Evolutionary conservation across 2,888 invertebrate genomes (phyloP).

Genomic region (Deroplatys truncata): DNA sequence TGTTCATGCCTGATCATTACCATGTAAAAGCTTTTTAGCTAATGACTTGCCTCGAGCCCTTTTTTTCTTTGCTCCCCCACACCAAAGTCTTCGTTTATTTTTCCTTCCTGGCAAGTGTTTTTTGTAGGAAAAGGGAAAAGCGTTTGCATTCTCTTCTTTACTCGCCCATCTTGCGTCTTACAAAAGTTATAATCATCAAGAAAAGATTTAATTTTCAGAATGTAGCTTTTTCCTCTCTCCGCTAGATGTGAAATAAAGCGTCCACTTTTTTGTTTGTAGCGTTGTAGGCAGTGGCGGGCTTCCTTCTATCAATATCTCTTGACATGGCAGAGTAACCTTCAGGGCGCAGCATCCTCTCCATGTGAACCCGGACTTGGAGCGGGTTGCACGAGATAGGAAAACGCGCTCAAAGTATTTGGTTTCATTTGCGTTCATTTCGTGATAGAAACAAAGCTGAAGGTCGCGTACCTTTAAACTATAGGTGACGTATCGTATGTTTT

Average conservation of each 20-base stretch:
- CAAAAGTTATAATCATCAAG: not conserved
- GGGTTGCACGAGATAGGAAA: too few relatives aligned
- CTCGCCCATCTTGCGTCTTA: not conserved
- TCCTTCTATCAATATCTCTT: not conserved
- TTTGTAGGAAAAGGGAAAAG: not conserved
- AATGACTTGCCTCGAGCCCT: not conserved
- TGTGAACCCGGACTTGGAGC: too few relatives aligned
- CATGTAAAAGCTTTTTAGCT: conserved; percentile 8
- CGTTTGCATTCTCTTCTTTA: not conserved
- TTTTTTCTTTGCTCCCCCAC: not conserved
- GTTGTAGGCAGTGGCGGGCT: not conserved
- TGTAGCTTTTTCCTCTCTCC: not conserved
- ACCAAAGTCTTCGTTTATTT: not conserved
- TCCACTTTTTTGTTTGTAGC: not conserved
- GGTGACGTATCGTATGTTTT: too few relatives aligned
- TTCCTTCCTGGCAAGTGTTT: not conserved
- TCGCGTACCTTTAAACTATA: too few relatives aligned
- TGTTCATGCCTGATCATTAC: not conserved
- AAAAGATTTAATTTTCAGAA: not conserved
- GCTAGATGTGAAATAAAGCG: not conserved
- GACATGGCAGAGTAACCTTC: too few relatives aligned
- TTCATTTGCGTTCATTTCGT: too few relatives aligned
- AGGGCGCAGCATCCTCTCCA: too few relatives aligned
- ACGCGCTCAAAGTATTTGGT: too few relatives aligned
- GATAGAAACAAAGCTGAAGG: too few relatives aligned